Base-by-base conservation (phyloP, 2,797 vertebrate species). In the Microchirus variegatus region DNA sequence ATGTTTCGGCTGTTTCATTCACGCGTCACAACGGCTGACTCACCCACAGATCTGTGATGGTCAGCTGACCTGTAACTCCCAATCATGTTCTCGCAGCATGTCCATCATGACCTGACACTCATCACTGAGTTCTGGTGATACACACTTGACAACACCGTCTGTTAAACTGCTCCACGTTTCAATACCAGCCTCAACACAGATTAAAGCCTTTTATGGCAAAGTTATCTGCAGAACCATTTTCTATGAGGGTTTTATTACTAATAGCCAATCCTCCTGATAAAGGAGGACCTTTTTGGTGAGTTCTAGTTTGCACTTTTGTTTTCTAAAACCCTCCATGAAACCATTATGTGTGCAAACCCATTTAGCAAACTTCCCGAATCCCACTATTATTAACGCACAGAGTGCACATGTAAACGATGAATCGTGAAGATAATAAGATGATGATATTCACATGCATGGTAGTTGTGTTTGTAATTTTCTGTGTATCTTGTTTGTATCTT, bases 1-100 rank as follows among this genome's bases (percentile, higher is more conserved):
- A 12, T 3, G 53, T 54, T 41, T 73, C 47, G n/a, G 38, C 55
- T 53, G 53, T 49, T 50, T 52, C 36, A 26, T 40, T 55, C 40
- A 55, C 19, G 18, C 38, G 37, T 64, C 31, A 36, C 15, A 42
- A 14, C 7, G 5, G n/a, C 42, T 16, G 42, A 16, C 42, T 15
- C 6, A 17, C 26, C 42, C 38, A 1, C 35, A 55, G 48, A 35
- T 47, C 26, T 50, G 37, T 53, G 9, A 46, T 41, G 22, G 2
- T 70, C 56, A 64, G 17, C 47, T 57, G 31, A 65, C 45, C 3
- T 2, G 18, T 41, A 41, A 15, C 35, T 13, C 70, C 19, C 41
- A 66, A 3, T 52, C 14, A 49, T 37, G 53, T 69, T 44, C 15
- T 19, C 44, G 36, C 46, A 56, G 19, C 10, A 13, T 16, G 16